Percentiles rank a stretch among this genome's conserved stretches.
phyloP scores from a whole-genome alignment of 2,888 invertebrate species.

The Buathra laborator region DNA sequence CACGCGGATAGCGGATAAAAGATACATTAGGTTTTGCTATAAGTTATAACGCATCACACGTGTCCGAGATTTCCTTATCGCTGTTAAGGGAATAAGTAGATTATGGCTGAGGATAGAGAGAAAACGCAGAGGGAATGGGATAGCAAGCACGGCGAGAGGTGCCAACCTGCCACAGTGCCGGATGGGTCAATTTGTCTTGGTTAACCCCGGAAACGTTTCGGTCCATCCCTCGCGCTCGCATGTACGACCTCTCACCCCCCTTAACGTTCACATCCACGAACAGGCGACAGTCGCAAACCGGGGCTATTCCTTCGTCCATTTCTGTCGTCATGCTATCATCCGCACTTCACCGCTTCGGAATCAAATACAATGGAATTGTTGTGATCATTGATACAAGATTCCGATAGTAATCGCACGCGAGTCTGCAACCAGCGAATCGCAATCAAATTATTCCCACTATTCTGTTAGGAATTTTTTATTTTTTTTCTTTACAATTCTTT shows the following conservation, averaged over 20 bases:
- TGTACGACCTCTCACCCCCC: slow-evolving; percentile 5
- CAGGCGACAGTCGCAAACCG: slow-evolving; percentile 29
- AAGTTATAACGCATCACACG: slow-evolving; percentile 2
- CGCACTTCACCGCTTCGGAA: neutral
- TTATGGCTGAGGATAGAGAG: slow-evolving; percentile 31
- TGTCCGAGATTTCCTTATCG: slow-evolving; percentile 2
- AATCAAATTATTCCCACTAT: neutral
- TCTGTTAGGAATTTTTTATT: neutral
- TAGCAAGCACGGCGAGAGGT: slow-evolving; percentile 51
- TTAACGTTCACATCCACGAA: neutral
- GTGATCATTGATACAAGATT: neutral
- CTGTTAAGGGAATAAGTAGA: slow-evolving; percentile 28
- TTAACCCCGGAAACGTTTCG: slow-evolving; percentile 70
- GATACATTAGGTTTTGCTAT: neutral
- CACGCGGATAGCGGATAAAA: neutral
- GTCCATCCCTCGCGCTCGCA: slow-evolving; percentile 8
- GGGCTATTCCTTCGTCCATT: slow-evolving; percentile 36
- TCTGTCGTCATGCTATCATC: slow-evolving; percentile 6
- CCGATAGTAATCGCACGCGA: neutral
- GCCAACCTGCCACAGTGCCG: slow-evolving; percentile 51
- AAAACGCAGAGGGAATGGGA: slow-evolving; percentile 32
- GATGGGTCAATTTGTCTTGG: slow-evolving; percentile 72
- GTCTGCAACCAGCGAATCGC: neutral
- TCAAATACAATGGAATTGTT: slow-evolving; percentile 3
- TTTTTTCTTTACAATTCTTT: neutral